Conservation (phyloP, 2,888 invertebrate genomes). For the Amblyjoppa proteus region DNA sequence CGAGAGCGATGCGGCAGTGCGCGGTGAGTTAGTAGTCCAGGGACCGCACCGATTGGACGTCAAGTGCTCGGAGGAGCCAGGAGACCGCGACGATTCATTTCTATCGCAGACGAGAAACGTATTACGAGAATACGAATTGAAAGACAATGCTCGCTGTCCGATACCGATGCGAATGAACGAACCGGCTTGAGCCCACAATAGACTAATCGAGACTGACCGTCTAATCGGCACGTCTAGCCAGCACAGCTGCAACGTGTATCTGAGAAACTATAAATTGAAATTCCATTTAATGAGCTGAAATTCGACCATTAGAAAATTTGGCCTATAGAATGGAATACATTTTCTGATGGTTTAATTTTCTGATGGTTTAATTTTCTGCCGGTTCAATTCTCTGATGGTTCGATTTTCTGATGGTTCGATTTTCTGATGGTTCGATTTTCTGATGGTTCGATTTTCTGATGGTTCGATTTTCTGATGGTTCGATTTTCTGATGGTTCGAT, state of each 20-base stretch:
- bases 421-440: no score
- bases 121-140: slow-evolving; percentile 46
- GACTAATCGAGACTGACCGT: slow-evolving; percentile 63
- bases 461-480: no score
- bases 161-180: slow-evolving; percentile 25
- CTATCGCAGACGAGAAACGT: slow-evolving; percentile 23
- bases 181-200: slow-evolving; percentile 35
- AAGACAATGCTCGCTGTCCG: slow-evolving; percentile 40
- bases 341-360: no score
- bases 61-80: slow-evolving; percentile 37
- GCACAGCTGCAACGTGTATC: slow-evolving; percentile 49
- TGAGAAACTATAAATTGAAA: neutral
- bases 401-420: no score
- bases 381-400: no score
- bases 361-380: no score
- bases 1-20: slow-evolving; percentile 20
- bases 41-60: slow-evolving; percentile 20
- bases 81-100: slow-evolving; percentile 51
- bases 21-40: slow-evolving; percentile 16
- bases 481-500: no score
- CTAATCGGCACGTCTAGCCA: slow-evolving; percentile 50
- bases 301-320: no score
- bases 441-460: no score
- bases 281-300: neutral
- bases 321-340: no score